phyloP scores from a whole-genome alignment of 2,888 invertebrate species.

The Acronicta alni region DNA sequence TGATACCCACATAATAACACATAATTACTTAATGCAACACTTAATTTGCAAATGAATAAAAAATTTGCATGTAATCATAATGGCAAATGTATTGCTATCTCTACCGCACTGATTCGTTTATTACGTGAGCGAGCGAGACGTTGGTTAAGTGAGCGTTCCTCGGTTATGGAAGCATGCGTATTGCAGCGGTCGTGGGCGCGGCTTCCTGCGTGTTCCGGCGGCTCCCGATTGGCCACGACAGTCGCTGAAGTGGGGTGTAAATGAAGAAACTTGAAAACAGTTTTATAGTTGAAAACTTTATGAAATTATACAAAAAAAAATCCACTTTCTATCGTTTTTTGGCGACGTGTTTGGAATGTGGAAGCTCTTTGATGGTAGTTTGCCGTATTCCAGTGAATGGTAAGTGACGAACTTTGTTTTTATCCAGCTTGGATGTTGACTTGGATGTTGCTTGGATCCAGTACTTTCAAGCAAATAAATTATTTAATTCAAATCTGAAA shows the following conservation, averaged over 20 bases:
- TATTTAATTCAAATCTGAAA: neutral
- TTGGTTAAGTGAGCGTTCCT: conserved; percentile 64
- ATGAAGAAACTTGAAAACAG: conserved; percentile 77
- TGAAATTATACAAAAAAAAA: conserved; percentile 67
- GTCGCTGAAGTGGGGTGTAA: conserved; percentile 78
- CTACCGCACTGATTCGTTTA: conserved; percentile 56
- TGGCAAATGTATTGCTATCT: conserved; percentile 71
- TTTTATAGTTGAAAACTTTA: conserved; percentile 82
- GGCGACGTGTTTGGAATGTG: conserved; percentile 67
- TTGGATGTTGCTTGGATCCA: neutral
- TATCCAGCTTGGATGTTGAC: neutral
- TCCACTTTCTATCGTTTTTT: conserved; percentile 63
- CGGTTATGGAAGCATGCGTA: conserved; percentile 83
- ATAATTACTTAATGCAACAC: conserved; percentile 85
- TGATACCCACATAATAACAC: conserved; percentile 78
- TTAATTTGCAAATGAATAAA: conserved; percentile 86
- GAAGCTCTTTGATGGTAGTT: conserved; percentile 40
- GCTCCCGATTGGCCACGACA: conserved; percentile 75
- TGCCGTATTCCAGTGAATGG: conserved; percentile 28
- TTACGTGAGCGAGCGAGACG: conserved; percentile 72
- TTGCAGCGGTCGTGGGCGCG: conserved; percentile 83
- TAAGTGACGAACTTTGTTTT: conserved; percentile 32
- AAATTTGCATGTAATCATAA: conserved; percentile 85
- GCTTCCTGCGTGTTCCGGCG: conserved; percentile 73
- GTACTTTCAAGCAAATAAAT: too few species aligned